Evolutionary conservation across 2,888 invertebrate species (phyloP), one percentile per base, ranked within the genome.

Genomic region (Luperina testacea): DNA sequence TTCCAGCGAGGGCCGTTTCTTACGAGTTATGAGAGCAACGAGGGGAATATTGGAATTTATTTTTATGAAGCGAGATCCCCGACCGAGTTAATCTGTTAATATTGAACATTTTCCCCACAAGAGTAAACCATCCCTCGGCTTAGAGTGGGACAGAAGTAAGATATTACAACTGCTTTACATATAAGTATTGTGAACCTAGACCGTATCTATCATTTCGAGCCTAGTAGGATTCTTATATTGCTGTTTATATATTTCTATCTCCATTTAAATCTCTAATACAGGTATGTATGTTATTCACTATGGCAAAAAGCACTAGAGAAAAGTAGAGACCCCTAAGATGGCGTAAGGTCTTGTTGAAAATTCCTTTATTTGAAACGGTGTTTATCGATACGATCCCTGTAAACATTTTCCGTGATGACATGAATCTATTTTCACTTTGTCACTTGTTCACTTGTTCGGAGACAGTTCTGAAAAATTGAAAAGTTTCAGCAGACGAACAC

Each of bases 41-140:
- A 93, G 94, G 93, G 93, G 94, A 94, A 94, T 95, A 95, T 95
- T 94, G 94, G 95, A 94, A 95, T 94, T 94, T 95, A 95, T 95
- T 95, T 95, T 95, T 95, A 95, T 94, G 94, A 94, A 94, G 94
- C 94, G 87, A 90, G 92, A 93, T 93, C 92, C 93, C 93, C 94
- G 90, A 93, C 93, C 92, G 92, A 94, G 95, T 94, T 95, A 95
- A 95, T 95, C 95, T 95, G 95, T 95, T 96, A 95, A 96, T 95
- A 96, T 95, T 95, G 95, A 94, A 94, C 94, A 94, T 95, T 95
- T 92, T 92, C 90, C 91, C 93, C 92, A 90, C 93, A 92, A 92
- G 92, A 93, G 92, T 92, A 92, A 94, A 93, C 92, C 92, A 89
- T 90, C 89, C 89, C 89, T 82, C 80, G 79, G 89, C 88, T 88